Conservation (phyloP, 2,888 invertebrate species). For the Ochlodes sylvanus region DNA sequence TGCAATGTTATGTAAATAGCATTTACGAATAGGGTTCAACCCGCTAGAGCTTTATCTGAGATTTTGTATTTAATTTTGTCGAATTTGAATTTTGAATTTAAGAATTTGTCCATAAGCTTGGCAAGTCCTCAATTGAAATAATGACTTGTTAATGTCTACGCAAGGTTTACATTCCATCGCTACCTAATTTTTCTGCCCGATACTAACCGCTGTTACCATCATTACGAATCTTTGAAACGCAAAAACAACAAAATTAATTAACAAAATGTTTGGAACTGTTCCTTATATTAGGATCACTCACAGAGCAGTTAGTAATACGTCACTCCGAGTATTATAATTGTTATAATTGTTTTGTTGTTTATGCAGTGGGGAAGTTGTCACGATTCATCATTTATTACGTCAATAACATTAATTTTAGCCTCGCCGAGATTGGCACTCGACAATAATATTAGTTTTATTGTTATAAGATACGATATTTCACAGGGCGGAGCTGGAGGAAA, state of each 20-base stretch:
- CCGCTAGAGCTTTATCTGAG: constrained; percentile 44
- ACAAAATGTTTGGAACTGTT: constrained; percentile 4
- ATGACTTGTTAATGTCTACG: constrained; percentile 45
- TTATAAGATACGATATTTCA: constrained; percentile 59
- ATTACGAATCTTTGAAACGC: constrained; percentile 15
- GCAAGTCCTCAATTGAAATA: constrained; percentile 51
- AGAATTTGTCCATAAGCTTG: constrained; percentile 58
- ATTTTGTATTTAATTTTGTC: constrained; percentile 42
- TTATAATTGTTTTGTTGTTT: constrained; percentile 32
- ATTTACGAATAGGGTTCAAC: constrained; percentile 39
- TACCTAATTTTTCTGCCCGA: constrained; percentile 48
- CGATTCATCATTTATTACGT: constrained; percentile 18
- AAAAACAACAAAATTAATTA: constrained; percentile 34
- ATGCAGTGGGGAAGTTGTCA: constrained; percentile 7
- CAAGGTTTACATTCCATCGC: constrained; percentile 48
- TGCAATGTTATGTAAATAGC: constrained; percentile 40
- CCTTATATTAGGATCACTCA: constrained; percentile 9
- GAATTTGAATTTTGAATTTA: constrained; percentile 50
- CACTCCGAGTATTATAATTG: constrained; percentile 20
- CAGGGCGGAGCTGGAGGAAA: constrained; percentile 81
- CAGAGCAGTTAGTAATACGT: constrained; percentile 10
- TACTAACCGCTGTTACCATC: constrained; percentile 41
- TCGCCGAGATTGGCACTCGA: constrained; percentile 22
- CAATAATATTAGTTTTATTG: constrained; percentile 50
- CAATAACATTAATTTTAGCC: constrained; percentile 24